Evolutionary conservation across 2,797 vertebrate genomes (phyloP), one percentile per base, ranked within the genome.

Genomic region (Pterois miles): DNA sequence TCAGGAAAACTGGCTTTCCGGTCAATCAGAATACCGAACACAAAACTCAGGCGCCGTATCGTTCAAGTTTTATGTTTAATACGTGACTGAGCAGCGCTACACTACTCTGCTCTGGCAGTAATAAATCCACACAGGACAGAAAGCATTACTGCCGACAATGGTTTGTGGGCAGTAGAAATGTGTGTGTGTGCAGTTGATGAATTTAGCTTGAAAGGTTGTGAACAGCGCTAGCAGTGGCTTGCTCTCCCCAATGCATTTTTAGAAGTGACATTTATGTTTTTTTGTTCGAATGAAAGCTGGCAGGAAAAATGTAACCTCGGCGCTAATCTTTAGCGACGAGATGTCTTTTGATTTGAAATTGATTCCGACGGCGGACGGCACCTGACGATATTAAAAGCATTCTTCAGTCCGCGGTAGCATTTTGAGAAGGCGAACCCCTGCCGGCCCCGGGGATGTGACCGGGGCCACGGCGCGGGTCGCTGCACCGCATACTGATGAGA

Each of bases 181-280:
- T 58, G 63, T 54, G 56, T 54, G 53, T 16, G 52, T 27, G 53
- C 18, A 10, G 54, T 52, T 87, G 89, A 89, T 90, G 84, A 80
- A 90, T 90, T 72, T 64, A 66, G 71, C 83, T 82, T 88, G 80
- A 88, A 90, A 86, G 90, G 81, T 72, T 88, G 84, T 36, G 72
- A 86, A 68, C 83, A 72, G 71, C 18, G 43, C 65, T 57, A 27
- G 67, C 40, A 64, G 71, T 70, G 65, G 68, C 67, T 69, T 31
- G 74, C 66, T 82, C 81, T 78, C 78, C 65, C 73, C 80, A 71
- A 84, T 85, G 81, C 71, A 71, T 84, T 90, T 87, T 83, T 70
- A 87, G 57, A 73, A 33, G 54, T 85, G 79, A 88, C 83, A 88
- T 89, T 85, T 84, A 74, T 71, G 73, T 56, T 43, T 76, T 77